phyloP scores from a whole-genome alignment of 2,888 invertebrate species.

The Xestia rhomboidea region DNA sequence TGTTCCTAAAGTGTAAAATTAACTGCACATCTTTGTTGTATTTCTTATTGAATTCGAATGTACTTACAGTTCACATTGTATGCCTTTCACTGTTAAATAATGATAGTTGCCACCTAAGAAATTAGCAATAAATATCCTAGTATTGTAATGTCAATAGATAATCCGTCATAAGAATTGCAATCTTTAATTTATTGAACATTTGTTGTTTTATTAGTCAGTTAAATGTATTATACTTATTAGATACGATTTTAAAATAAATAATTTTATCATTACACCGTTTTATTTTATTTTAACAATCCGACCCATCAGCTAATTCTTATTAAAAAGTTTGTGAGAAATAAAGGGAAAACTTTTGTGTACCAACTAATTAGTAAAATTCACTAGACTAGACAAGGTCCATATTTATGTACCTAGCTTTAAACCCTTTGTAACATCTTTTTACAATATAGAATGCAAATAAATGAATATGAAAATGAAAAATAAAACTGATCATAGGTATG shows the following conservation, averaged over 20 bases:
- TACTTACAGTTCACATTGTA: slow-evolving; percentile 60
- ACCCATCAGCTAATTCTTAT: no score
- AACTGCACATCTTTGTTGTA: slow-evolving; percentile 21
- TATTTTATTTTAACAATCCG: slow-evolving; percentile 35
- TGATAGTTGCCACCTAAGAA: slow-evolving; percentile 59
- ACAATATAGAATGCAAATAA: no score
- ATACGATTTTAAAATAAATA: slow-evolving; percentile 85
- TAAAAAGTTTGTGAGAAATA: neutral
- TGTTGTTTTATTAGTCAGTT: slow-evolving; percentile 78
- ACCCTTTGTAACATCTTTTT: no score
- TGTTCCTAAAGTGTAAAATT: slow-evolving; percentile 50
- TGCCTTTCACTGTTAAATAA: slow-evolving; percentile 51
- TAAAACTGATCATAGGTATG: neutral
- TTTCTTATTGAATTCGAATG: slow-evolving; percentile 39
- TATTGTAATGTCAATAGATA: slow-evolving; percentile 61
- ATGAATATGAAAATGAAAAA: neutral
- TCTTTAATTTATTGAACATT: slow-evolving; percentile 79
- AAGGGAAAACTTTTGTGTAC: no score
- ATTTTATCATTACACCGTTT: slow-evolving; percentile 74
- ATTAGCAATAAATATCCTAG: slow-evolving; percentile 60
- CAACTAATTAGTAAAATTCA: no score
- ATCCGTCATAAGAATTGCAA: slow-evolving; percentile 73
- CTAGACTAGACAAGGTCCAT: no score
- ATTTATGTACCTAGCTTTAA: no score
- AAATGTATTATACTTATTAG: slow-evolving; percentile 83